These are phyloP conservation scores for Gobiocypris rarus DNA, from an alignment of 2,113 vertebrate genomes.

Conservation along the genomic window DNA sequence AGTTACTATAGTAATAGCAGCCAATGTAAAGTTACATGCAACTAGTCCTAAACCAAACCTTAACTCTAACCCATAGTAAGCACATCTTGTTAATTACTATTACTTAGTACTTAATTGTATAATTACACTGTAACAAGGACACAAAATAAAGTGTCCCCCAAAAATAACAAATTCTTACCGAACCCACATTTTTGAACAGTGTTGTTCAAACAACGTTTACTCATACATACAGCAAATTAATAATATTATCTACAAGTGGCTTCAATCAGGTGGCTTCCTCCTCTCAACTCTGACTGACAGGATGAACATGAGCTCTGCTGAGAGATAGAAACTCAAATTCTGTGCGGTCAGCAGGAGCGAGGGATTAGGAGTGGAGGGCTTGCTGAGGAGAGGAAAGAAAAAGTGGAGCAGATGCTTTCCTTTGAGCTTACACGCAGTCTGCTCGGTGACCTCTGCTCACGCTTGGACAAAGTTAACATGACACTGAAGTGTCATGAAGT, in stretches of 20 bases:
- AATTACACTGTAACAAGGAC: no score
- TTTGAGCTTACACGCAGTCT: not conserved
- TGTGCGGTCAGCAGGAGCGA: conserved; percentile 33
- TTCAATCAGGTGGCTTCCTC: not conserved
- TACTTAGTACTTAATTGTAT: not conserved
- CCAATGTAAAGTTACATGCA: no score
- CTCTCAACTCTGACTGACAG: conserved; percentile 33
- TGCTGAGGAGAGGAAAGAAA: conserved; percentile 25
- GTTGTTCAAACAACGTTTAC: not conserved
- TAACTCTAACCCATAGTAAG: no score
- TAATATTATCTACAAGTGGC: not conserved
- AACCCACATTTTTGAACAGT: not conserved
- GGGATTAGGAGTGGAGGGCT: conserved; percentile 10
- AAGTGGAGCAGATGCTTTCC: conserved; percentile 25
- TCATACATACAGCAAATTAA: not conserved
- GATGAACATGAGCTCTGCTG: conserved; percentile 21
- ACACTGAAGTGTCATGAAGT: conserved; percentile 17
- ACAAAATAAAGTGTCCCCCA: not conserved
- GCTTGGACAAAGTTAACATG: conserved; percentile 14
- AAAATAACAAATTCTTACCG: not conserved
- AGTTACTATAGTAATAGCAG: no score
- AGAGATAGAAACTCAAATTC: conserved; percentile 29
- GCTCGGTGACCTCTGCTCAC: conserved; percentile 12
- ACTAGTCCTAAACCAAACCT: no score
- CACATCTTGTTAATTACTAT: not conserved